Evolutionary conservation across 1,140 invertebrate genomes (phyloP).

Genomic region (Brachionus calyciflorus): DNA sequence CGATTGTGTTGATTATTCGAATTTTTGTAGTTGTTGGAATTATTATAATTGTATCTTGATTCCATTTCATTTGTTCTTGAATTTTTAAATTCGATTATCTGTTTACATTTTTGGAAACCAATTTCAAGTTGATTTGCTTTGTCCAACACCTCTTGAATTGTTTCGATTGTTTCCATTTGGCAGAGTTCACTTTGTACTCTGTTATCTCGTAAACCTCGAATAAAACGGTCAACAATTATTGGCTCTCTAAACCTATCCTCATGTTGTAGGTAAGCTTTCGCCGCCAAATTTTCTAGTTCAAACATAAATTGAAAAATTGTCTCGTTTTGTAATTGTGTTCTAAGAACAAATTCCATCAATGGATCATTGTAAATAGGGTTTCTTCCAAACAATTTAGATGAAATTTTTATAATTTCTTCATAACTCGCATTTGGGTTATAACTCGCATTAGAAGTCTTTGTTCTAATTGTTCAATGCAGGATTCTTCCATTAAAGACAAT

Average conservation of each 20-base stretch:
- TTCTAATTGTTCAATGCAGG: not conserved
- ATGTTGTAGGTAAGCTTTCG: not conserved
- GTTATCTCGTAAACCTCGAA: too few species aligned
- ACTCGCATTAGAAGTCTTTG: not conserved
- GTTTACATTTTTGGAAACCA: not conserved
- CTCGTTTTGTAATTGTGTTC: constrained; percentile 5
- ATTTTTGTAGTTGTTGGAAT: too few species aligned
- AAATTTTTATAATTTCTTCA: not conserved
- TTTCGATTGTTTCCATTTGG: too few species aligned
- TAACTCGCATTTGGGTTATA: not conserved
- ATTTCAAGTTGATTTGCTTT: not conserved
- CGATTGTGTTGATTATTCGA: too few species aligned
- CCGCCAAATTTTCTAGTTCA: not conserved
- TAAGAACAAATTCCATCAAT: not conserved
- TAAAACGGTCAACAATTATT: too few species aligned
- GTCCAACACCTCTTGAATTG: too few species aligned
- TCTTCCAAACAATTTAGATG: not conserved
- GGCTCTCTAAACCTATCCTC: too few species aligned
- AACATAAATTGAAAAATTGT: not conserved
- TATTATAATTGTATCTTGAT: too few species aligned
- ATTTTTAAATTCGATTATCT: not conserved
- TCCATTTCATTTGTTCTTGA: too few species aligned
- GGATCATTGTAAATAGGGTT: constrained; percentile 1
- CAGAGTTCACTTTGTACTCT: too few species aligned
- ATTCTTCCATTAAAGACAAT: not conserved